phyloP scores from a whole-genome alignment of 1,140 invertebrate species.

The Calephelis nemesis region DNA sequence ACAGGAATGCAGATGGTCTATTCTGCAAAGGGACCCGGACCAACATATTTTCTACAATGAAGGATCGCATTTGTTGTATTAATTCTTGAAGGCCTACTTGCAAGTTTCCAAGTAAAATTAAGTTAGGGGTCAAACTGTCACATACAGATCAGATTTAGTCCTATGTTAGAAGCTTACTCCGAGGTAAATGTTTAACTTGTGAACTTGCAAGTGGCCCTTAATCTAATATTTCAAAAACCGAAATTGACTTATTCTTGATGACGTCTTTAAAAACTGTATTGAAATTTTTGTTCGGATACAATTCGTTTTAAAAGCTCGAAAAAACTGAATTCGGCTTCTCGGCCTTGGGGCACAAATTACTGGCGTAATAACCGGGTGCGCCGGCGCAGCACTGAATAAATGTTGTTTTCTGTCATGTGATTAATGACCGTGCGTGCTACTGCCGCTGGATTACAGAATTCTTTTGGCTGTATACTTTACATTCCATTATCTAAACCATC shows the following conservation, averaged over 20 bases:
- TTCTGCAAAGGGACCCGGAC: too few species aligned
- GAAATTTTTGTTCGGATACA: conserved; percentile 18
- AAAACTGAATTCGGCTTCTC: conserved; percentile 17
- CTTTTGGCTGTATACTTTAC: background rate
- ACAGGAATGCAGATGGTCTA: too few species aligned
- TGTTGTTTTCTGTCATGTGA: conserved; percentile 23
- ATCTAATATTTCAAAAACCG: too few species aligned
- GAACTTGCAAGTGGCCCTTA: too few species aligned
- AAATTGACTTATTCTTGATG: background rate
- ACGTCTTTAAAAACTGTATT: conserved; percentile 17
- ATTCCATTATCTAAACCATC: conserved; percentile 3
- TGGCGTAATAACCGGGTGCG: conserved; percentile 25
- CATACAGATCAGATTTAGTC: too few species aligned
- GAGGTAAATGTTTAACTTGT: too few species aligned
- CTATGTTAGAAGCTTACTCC: too few species aligned
- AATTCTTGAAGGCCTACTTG: too few species aligned
- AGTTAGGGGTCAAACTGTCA: too few species aligned
- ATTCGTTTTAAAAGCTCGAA: conserved; percentile 11
- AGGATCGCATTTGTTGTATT: too few species aligned
- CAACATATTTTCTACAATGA: too few species aligned
- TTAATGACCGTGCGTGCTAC: conserved; percentile 24
- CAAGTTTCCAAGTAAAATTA: too few species aligned
- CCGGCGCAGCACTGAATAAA: conserved; percentile 19
- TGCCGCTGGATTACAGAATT: conserved; percentile 1
- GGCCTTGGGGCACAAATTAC: conserved; percentile 23